Conservation (phyloP, 2,113 vertebrate species). For the Hyperopisus bebe region DNA sequence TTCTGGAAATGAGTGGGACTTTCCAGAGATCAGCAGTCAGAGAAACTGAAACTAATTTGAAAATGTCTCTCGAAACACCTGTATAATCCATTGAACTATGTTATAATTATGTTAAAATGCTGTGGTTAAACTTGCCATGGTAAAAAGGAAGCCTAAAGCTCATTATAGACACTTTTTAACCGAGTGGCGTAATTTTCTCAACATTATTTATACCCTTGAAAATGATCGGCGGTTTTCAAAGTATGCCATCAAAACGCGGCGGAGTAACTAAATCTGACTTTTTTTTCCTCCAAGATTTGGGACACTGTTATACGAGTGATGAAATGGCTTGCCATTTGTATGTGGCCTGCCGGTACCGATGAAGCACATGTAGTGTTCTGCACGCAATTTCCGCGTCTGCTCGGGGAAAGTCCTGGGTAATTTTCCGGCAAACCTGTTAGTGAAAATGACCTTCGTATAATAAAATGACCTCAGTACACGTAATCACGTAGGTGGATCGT, state of each 20-base stretch:
- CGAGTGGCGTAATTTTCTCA: neutral
- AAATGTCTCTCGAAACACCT: neutral
- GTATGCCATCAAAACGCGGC: neutral
- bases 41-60: neutral
- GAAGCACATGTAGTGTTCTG: neutral
- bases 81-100: neutral
- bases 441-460: neutral
- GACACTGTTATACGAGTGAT: neutral
- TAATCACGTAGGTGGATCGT: neutral
- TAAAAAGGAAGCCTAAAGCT: neutral
- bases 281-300: neutral
- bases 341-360: neutral
- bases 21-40: neutral
- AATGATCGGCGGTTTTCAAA: neutral
- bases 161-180: neutral
- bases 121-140: neutral
- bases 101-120: neutral
- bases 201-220: neutral
- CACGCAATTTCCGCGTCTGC: slow-evolving; percentile 29
- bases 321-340: neutral
- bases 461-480: neutral
- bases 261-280: neutral
- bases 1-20: slow-evolving; percentile 23
- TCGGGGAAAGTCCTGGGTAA: slow-evolving; percentile 29
- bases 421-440: slow-evolving; percentile 13